Conservation (phyloP, 2,797 vertebrate species). For the Dermochelys coriacea region DNA sequence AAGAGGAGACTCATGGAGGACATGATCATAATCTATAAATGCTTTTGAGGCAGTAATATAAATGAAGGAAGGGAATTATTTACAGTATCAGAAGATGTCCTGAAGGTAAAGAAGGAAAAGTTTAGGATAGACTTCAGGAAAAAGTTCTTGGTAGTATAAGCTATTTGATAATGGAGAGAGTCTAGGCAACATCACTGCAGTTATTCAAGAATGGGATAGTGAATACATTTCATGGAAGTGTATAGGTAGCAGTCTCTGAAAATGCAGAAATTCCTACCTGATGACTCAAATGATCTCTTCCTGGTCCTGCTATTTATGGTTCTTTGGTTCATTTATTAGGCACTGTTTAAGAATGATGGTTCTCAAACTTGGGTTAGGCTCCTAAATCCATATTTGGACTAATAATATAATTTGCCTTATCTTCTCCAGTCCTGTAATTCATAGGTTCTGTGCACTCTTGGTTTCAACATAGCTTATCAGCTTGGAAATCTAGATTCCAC, state of each 20-base stretch:
- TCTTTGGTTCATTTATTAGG: not conserved
- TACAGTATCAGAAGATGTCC: too few species aligned
- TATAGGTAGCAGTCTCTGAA: not conserved
- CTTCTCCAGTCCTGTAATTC: not conserved
- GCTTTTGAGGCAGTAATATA: too few species aligned
- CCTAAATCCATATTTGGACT: not conserved
- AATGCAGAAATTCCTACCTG: not conserved
- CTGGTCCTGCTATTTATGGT: not conserved
- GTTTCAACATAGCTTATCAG: not conserved
- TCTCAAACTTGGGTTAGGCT: not conserved
- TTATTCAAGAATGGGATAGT: not conserved
- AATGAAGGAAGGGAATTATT: too few species aligned
- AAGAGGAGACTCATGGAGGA: too few species aligned
- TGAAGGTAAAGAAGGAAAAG: too few species aligned
- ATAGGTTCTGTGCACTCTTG: not conserved
- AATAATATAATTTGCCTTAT: not conserved
- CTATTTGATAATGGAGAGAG: not conserved
- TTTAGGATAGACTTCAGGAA: too few species aligned
- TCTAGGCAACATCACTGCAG: not conserved
- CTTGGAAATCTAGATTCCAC: not conserved
- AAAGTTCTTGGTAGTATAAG: not conserved
- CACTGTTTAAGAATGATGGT: not conserved
- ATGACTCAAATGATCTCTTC: not conserved
- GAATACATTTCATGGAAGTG: not conserved
- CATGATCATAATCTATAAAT: too few species aligned